phyloP scores from a whole-genome alignment of 2,113 vertebrate species.

The Trogon melanurus region DNA sequence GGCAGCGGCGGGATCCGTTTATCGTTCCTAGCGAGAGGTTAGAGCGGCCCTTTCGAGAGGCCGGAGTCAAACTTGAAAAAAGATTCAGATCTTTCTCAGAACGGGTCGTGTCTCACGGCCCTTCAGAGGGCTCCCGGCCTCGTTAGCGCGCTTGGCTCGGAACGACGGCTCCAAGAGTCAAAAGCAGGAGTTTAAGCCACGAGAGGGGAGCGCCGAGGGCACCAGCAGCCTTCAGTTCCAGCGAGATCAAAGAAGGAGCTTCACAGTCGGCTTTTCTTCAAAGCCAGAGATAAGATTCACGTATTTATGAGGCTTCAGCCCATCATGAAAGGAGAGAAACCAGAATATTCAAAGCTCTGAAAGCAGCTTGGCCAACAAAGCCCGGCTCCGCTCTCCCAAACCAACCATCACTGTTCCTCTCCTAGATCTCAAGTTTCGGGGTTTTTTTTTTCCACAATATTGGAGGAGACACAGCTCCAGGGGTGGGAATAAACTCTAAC shows the following conservation, averaged over 20 bases:
- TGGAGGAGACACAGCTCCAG: background rate
- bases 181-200: background rate
- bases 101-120: background rate
- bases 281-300: background rate
- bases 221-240: background rate
- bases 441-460: accelerated
- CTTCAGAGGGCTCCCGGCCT: background rate
- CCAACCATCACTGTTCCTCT: background rate
- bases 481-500: background rate
- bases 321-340: background rate
- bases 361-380: background rate
- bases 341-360: background rate
- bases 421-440: background rate
- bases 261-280: background rate
- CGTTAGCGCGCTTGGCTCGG: background rate
- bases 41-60: background rate
- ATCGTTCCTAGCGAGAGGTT: background rate
- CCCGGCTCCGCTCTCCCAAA: background rate
- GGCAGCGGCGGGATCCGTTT: accelerated
- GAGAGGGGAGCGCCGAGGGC: background rate
- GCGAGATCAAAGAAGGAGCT: background rate
- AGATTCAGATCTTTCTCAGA: background rate
- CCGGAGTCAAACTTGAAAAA: background rate
- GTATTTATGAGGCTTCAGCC: background rate
- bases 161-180: background rate